Base-by-base conservation (phyloP, 2,113 vertebrate genomes). In the Mormyrus iriodes region DNA sequence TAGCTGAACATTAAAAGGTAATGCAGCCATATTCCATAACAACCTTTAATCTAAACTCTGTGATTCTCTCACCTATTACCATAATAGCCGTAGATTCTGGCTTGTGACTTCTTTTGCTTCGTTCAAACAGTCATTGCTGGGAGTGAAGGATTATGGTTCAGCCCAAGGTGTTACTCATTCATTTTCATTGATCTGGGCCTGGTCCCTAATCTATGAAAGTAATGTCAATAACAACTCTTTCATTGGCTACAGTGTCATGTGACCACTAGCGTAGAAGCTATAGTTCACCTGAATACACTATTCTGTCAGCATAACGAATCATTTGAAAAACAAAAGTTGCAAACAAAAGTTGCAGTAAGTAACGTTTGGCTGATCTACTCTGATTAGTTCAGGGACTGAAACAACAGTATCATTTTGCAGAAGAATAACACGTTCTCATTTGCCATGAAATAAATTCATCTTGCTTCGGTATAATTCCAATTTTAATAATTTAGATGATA, bases 1-100 rank as follows among this genome's bases (percentile, higher is more conserved):
- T 49, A 27, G 39, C 58, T 73, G 86, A 46, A 73, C 17, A 65
- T 69, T 69, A 27, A 48, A 99, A 98, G 49, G 65, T 76, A 90
- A 85, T 49, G 58, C 44, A 84, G 90, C 89, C 84, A 88, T 89
- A 90, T 31, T 89, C 91, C 52, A 79, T 89, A 85, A 52, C 31
- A 39, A 82, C 46, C n/a, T 87, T 53, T 86, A 89, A 85, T 86
- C 86, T 84, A 88, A 92, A 90, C 73, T 84, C 46, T 49, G 27
- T 31, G n/a, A 69, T 52, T 65, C 82, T n/a, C 84, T 49, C 88
- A 69, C 52, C 73, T 39, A 85, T 46, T 69, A 15, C 86, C 24
- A 53, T 88, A 83, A 76, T 87, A n/a, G 84, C 58, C 53, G 31
- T 65, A 31, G 89, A 52, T 88, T 89, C 35, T 87, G 44, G 82